A percentile compares a stretch with the other conserved stretches of the same genome.
phyloP scores from a whole-genome alignment of 2,113 vertebrate species.

The Prolemur simus region DNA sequence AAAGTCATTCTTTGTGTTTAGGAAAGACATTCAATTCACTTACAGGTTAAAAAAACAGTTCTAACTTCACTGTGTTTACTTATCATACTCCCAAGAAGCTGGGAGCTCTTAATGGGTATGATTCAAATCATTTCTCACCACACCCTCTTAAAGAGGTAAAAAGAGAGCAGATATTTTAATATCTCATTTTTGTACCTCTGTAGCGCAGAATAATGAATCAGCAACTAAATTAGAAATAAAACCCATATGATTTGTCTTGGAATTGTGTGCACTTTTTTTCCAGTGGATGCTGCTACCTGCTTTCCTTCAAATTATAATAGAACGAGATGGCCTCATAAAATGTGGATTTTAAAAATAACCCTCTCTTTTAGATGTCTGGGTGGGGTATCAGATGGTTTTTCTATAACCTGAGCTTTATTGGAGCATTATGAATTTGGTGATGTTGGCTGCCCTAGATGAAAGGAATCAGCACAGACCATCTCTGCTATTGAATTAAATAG shows the following conservation, averaged over 20 bases:
- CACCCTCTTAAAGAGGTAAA: slow-evolving; percentile 41
- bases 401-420: neutral
- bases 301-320: slow-evolving; percentile 10
- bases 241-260: neutral
- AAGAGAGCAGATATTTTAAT: neutral
- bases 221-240: slow-evolving; percentile 1
- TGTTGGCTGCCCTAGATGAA: neutral
- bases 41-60: neutral
- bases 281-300: neutral
- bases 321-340: slow-evolving; percentile 2
- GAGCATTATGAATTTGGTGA: neutral
- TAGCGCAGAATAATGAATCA: neutral
- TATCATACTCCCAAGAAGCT: slow-evolving; percentile 36
- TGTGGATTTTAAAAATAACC: neutral
- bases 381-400: neutral
- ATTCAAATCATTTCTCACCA: slow-evolving; percentile 53
- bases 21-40: slow-evolving; percentile 30
- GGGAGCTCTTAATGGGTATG: slow-evolving; percentile 16
- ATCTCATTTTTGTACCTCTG: neutral
- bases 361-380: neutral
- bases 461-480: neutral
- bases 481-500: neutral
- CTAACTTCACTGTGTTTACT: slow-evolving; percentile 36
- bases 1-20: slow-evolving; percentile 25
- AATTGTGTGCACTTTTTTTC: neutral